These are phyloP conservation scores for Cavia aperea DNA, from an alignment of 2,113 vertebrate species.

Conservation along the genomic window DNA sequence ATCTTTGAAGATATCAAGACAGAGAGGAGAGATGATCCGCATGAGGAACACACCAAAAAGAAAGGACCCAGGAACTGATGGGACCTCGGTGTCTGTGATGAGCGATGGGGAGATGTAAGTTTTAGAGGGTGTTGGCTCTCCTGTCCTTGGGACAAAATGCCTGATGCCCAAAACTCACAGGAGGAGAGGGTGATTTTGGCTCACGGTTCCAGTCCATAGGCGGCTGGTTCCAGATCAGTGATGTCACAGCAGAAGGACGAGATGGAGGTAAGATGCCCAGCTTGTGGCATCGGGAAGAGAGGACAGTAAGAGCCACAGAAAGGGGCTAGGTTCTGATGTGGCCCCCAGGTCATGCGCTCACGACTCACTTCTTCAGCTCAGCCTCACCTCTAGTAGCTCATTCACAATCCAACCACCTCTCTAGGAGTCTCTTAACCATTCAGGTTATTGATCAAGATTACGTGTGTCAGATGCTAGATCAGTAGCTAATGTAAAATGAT, in stretches of 20 bases:
- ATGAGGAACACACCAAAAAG: neutral
- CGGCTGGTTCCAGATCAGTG: neutral
- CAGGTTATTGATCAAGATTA: neutral
- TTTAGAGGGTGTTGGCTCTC: neutral
- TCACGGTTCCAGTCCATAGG: neutral
- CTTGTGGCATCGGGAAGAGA: neutral
- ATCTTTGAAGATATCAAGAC: neutral
- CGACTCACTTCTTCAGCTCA: neutral
- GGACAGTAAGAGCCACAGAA: neutral
- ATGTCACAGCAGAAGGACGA: neutral
- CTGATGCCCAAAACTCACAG: neutral
- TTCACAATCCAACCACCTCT: neutral
- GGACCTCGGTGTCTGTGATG: neutral
- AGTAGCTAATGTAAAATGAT: neutral
- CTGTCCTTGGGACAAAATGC: neutral
- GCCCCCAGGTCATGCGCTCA: neutral
- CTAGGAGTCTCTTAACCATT: neutral
- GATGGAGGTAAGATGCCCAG: neutral
- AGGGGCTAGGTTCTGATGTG: neutral
- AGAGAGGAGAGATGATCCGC: neutral
- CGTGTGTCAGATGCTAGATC: neutral
- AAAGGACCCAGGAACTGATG: rapidly evolving
- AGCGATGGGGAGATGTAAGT: neutral
- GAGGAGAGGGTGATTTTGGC: neutral
- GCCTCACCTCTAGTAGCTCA: no score